Base-by-base conservation (phyloP, 2,797 vertebrate species). In the Xerus rutilus region DNA sequence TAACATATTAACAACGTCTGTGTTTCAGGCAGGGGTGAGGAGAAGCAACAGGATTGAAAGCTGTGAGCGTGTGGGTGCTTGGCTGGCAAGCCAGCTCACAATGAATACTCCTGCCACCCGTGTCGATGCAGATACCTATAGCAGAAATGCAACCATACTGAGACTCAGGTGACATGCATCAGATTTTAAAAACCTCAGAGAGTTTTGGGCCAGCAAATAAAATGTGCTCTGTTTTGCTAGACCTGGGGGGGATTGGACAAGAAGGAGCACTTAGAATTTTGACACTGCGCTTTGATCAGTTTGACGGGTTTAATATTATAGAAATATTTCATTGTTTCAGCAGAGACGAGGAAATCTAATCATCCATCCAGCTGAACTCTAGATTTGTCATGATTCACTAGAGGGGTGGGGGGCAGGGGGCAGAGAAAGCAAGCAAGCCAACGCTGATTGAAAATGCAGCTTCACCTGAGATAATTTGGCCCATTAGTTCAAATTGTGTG, bases 301-400 rank as follows among this genome's bases (percentile, higher is more conserved):
- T 97, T 98, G 98, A 98, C 0, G 95, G 98, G 97, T 98, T 98
- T 98, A 98, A 98, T 98, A 99, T 99, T 98, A 98, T 97, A 98
- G 98, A 98, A 98, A 98, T 98, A 98, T 98, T 98, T 98, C 98
- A 98, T 98, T 98, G 96, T 98, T 98, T 98, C 97, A 93, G 76
- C 93, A 89, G 0, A 82, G 97, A 98, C 10, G 72, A 97, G 96
- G 78, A 72, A 98, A 98, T 98, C 98, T 97, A 98, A 98, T 98
- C 98, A 98, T 97, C 97, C 95, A 97, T 98, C 97, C 98, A 95
- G 96, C 95, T 84, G 95, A 97, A 92, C 95, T 97, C 93, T 62
- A 2, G 85, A 98, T 98, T 97, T 97, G 96, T 98, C 97, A 96
- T 96, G 97, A 98, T 97, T 98, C 97, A 91, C 96, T 89, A 85